A percentile compares a stretch with the other conserved stretches of the same genome.
phyloP scores from a whole-genome alignment of 2,888 invertebrate genomes.

The Folsomia manolachei region DNA sequence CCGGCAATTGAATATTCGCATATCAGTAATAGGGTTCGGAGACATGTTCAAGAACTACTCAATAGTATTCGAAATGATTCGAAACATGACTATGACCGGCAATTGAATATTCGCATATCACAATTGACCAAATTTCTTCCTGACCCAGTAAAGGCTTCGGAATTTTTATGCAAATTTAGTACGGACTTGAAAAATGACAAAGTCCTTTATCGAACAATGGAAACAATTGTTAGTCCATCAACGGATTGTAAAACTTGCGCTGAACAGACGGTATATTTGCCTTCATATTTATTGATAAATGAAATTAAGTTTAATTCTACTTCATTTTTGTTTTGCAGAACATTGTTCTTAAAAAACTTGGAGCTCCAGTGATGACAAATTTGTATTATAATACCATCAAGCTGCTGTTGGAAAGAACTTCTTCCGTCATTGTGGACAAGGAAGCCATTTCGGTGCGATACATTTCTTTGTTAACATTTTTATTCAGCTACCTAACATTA shows the following conservation, averaged over 20 bases:
- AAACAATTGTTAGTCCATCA: conserved; percentile 80
- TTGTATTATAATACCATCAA: conserved; percentile 94
- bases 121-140: conserved; percentile 79
- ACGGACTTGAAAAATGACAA: conserved; percentile 70
- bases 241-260: conserved; percentile 93
- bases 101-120: conserved; percentile 58
- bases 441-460: conserved; percentile 72
- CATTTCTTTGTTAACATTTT: not conserved
- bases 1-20: conserved; percentile 62
- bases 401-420: conserved; percentile 88
- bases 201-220: conserved; percentile 69
- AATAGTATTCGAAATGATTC: conserved; percentile 42
- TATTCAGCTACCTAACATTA: not conserved
- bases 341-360: conserved; percentile 83
- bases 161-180: conserved; percentile 80
- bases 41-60: conserved; percentile 81
- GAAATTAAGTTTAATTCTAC: not conserved
- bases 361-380: conserved; percentile 91
- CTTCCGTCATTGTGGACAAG: conserved; percentile 93
- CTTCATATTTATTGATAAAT: not conserved
- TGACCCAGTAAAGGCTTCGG: conserved; percentile 86
- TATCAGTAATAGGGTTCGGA: conserved; percentile 63
- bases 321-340: too few relatives aligned
- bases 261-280: conserved; percentile 61
- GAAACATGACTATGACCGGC: conserved; percentile 66